Evolutionary conservation across 2,113 vertebrate genomes (phyloP).

Genomic region (Dissostichus mawsoni): DNA sequence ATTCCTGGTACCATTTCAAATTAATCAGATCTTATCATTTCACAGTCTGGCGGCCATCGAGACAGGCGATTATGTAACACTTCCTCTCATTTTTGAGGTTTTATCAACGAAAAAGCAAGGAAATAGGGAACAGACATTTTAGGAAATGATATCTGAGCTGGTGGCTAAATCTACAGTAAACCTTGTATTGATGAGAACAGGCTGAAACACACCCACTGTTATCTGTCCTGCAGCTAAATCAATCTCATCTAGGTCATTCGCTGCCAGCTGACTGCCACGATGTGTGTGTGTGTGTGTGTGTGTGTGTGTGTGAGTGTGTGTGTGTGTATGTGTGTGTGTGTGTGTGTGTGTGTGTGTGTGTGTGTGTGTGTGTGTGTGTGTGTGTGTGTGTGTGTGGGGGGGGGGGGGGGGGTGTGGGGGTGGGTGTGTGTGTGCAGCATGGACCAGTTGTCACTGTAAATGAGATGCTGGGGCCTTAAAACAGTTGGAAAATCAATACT

Average conservation of each 20-base stretch:
- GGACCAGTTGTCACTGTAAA: slow-evolving; percentile 30
- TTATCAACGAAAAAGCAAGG: not conserved
- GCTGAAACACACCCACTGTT: slow-evolving; percentile 15
- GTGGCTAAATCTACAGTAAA: slow-evolving; percentile 24
- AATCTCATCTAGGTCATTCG: slow-evolving; percentile 76
- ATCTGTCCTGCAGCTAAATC: slow-evolving; percentile 65
- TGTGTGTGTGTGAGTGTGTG: not conserved
- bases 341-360: not conserved
- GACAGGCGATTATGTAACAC: slow-evolving; percentile 44
- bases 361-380: not conserved
- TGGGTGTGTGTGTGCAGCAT: not conserved
- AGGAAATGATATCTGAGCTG: not conserved
- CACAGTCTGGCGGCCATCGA: slow-evolving; percentile 15
- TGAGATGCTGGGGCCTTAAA: slow-evolving; percentile 16
- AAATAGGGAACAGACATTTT: not conserved
- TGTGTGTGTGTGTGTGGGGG: too few species aligned
- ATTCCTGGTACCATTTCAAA: slow-evolving; percentile 41
- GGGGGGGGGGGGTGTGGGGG: too few species aligned
- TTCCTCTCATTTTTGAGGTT: slow-evolving; percentile 2
- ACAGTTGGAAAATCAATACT: not conserved
- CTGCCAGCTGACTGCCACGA: slow-evolving; percentile 28
- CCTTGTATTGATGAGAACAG: slow-evolving; percentile 42
- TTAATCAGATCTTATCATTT: slow-evolving; percentile 15
- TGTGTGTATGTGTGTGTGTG: not conserved
- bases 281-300: not conserved